phyloP scores from a whole-genome alignment of 2,888 invertebrate genomes.

The Xestia rhomboidea region DNA sequence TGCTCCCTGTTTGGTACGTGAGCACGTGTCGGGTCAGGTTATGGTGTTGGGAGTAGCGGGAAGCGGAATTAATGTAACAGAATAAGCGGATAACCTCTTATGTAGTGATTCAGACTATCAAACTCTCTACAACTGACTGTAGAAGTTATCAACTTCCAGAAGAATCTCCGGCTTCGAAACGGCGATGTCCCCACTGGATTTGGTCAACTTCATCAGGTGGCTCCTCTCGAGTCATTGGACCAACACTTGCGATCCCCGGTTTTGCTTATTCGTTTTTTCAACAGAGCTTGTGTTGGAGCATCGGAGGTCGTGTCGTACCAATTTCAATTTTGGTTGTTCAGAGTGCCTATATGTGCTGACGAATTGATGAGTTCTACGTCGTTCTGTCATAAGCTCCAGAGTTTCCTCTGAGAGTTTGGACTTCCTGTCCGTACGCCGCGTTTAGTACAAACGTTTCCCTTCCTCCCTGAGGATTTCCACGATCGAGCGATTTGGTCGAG shows the following conservation, averaged over 20 bases:
- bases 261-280: background rate
- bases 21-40: slow-evolving; percentile 65
- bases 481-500: background rate
- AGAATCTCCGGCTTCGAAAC: background rate
- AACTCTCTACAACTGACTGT: background rate
- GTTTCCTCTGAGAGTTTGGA: background rate
- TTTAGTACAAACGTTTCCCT: background rate
- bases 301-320: background rate
- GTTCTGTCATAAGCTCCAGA: background rate
- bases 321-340: background rate
- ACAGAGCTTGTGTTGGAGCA: background rate
- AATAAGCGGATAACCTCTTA: background rate
- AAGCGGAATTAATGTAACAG: background rate
- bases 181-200: background rate
- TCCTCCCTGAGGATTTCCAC: background rate
- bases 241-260: background rate
- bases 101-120: background rate
- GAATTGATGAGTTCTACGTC: background rate
- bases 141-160: background rate
- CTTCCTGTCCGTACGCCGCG: background rate
- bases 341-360: background rate
- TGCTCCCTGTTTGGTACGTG: slow-evolving; percentile 85
- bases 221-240: background rate
- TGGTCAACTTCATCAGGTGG: background rate
- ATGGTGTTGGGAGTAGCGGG: slow-evolving; percentile 53